phyloP scores from a whole-genome alignment of 2,888 invertebrate species.

The Platycheirus rosarum region DNA sequence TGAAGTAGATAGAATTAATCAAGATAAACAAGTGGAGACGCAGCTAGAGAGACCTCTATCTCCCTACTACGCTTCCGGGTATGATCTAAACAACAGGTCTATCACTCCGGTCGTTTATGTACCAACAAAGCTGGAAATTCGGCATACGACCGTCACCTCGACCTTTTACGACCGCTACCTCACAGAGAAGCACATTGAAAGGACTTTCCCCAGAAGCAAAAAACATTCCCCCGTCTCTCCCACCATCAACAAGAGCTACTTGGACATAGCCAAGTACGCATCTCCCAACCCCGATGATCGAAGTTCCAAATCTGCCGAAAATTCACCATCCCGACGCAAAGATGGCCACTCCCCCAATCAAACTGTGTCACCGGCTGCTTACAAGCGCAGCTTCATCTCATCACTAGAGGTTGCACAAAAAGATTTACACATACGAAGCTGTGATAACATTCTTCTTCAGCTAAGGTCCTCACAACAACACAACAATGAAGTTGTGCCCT shows the following conservation, averaged over 20 bases:
- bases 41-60: slow-evolving; percentile 76
- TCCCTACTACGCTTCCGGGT: slow-evolving; percentile 77
- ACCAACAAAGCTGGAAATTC: slow-evolving; percentile 81
- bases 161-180: slow-evolving; percentile 82
- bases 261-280: slow-evolving; percentile 75
- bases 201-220: slow-evolving; percentile 77
- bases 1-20: slow-evolving; percentile 80
- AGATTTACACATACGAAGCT: slow-evolving; percentile 77
- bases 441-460: slow-evolving; percentile 77
- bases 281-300: slow-evolving; percentile 21
- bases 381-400: slow-evolving; percentile 36
- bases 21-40: slow-evolving; percentile 76
- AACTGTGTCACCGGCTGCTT: slow-evolving; percentile 27
- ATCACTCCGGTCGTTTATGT: slow-evolving; percentile 78
- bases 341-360: slow-evolving; percentile 30
- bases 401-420: slow-evolving; percentile 53
- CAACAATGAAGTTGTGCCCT: slow-evolving; percentile 47
- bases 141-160: slow-evolving; percentile 82
- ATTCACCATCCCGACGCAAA: slow-evolving; percentile 75
- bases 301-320: slow-evolving; percentile 76
- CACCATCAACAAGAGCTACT: slow-evolving; percentile 78
- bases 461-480: slow-evolving; percentile 70
- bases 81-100: slow-evolving; percentile 75
- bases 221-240: slow-evolving; percentile 80
- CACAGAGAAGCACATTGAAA: slow-evolving; percentile 81